phyloP scores from a whole-genome alignment of 2,113 vertebrate species.

The Bungarus multicinctus region DNA sequence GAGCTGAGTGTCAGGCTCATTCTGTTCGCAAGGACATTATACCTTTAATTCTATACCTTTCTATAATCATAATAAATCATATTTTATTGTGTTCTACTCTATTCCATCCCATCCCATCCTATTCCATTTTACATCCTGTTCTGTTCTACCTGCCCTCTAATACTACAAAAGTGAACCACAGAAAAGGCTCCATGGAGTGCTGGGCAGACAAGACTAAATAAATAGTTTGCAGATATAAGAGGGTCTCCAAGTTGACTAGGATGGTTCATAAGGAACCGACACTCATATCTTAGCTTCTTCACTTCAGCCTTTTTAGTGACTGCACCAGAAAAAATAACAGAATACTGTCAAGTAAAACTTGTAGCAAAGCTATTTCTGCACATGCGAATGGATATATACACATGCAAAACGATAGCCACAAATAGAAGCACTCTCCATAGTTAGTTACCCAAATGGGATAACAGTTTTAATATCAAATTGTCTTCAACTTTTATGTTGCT shows the following conservation, averaged over 20 bases:
- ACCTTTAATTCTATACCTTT: too few species aligned
- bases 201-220: neutral
- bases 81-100: too few species aligned
- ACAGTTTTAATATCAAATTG: slow-evolving; percentile 40
- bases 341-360: neutral
- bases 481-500: slow-evolving; percentile 44
- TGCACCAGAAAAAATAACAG: neutral
- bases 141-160: too few species aligned
- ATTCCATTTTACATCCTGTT: too few species aligned
- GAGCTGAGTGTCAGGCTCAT: too few species aligned
- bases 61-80: too few species aligned
- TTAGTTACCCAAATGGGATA: slow-evolving; percentile 21
- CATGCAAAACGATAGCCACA: slow-evolving; percentile 38
- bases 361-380: slow-evolving; percentile 4
- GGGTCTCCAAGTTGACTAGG: neutral
- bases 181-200: neutral
- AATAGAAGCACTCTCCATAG: slow-evolving; percentile 39
- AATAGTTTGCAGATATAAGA: neutral
- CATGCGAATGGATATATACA: slow-evolving; percentile 4
- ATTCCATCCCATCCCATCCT: too few species aligned
- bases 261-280: neutral
- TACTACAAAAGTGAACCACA: neutral
- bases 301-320: neutral
- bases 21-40: too few species aligned
- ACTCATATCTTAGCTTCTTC: neutral